Evolutionary conservation across 2,113 vertebrate genomes (phyloP), one percentile per base, ranked within the genome.

Genomic region (Sinocyclocheilus rhinocerous): DNA sequence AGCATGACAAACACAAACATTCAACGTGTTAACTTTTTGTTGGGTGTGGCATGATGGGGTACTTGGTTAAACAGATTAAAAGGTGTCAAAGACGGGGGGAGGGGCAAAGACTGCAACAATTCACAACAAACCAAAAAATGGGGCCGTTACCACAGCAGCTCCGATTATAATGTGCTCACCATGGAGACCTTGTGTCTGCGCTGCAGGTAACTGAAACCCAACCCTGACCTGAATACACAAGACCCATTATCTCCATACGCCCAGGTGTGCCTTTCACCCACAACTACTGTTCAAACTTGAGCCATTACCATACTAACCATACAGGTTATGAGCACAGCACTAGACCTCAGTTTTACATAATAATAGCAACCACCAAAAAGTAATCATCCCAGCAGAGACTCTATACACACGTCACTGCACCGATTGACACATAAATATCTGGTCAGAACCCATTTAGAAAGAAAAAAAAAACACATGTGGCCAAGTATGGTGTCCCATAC

Each of bases 131-230:
- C 55, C 55, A 12, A 6, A 59, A 36, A 88, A 88, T 5, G 69
- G 52, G 84, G 77, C 83, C n/a, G 83, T 91, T 91, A 76, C 88
- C 88, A 89, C 33, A 61, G 87, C 84, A 86, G 33, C 85, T 36
- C 20, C 77, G 87, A 91, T 90, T 90, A 87, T 85, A 84, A 87
- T 86, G 83, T 59, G 33, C 50, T 92, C 89, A 87, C 91, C 90
- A 91, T 90, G 90, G 91, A 88, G 87, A 92, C 89, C 59, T 52
- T 81, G 75, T 82, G 77, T 65, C 85, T 76, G 82, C 10, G 50
- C 86, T 84, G 85, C 90, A 92, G 91, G 88, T 90, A 88, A 90
- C 82, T 81, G 87, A 85, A 88, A 89, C 88, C 88, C 83, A 88
- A 89, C 87, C 89, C 88, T 15, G 48, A 70, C 24, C 83, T 85